Evolutionary conservation across 2,113 vertebrate genomes (phyloP).

Genomic region (Daboia siamensis): DNA sequence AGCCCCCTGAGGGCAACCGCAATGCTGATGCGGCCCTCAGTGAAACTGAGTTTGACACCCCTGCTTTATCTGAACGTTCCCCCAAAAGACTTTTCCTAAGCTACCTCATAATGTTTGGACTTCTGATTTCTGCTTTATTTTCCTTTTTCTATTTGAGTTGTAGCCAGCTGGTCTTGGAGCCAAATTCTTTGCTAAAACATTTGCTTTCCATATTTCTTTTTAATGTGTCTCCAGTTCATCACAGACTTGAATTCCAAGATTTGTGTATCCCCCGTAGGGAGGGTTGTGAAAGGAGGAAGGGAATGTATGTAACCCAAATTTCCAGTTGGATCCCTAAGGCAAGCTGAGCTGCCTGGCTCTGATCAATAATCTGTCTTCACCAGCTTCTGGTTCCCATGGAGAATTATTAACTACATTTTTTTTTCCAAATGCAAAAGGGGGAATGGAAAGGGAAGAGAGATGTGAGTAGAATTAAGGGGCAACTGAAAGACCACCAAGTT

Average conservation of each 20-base stretch:
- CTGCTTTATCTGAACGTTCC: too few relatives aligned
- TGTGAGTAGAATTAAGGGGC: neutral
- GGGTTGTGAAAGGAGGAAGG: neutral
- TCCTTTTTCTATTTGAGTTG: neutral
- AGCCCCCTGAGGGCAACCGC: too few relatives aligned
- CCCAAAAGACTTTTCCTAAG: neutral
- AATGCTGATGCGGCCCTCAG: too few relatives aligned
- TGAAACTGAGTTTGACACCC: too few relatives aligned
- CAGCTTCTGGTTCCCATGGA: neutral
- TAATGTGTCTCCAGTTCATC: neutral
- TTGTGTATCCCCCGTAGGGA: neutral
- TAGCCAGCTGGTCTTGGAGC: neutral
- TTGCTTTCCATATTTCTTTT: neutral
- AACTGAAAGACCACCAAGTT: neutral
- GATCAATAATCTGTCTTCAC: neutral
- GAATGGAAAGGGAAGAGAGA: neutral
- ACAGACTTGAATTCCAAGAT: neutral
- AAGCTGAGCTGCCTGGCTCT: neutral
- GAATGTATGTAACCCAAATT: neutral
- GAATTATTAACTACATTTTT: neutral
- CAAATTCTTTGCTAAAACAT: slow-evolving; percentile 2
- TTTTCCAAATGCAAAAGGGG: neutral
- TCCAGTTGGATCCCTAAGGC: neutral
- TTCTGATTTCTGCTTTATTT: neutral
- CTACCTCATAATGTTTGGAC: neutral